Evolutionary conservation across 2,797 vertebrate genomes (phyloP), one percentile per base, ranked within the genome.

Genomic region (Bryconaethiops microstoma): DNA sequence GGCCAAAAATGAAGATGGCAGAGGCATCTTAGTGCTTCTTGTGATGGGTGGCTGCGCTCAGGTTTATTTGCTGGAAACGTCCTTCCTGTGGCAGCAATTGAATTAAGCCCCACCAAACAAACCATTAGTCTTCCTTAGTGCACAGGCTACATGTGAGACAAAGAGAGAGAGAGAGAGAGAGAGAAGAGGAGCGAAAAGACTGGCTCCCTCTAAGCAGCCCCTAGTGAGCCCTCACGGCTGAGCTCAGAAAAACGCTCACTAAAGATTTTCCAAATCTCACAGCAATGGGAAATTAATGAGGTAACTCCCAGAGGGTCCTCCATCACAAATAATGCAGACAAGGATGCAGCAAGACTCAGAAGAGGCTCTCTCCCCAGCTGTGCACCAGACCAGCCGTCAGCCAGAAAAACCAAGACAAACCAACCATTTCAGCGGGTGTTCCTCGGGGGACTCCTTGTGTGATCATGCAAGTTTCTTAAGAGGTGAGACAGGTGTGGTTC

Each of bases 241-340:
- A 78, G 62, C 64, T 63, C 39, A 78, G 76, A 57, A 84, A 82
- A 87, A 77, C 60, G 74, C 81, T 87, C 55, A 70, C 82, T 89
- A 70, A 86, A 91, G 85, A 87, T 89, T 88, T 86, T 86, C 84
- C 78, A 82, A 87, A 87, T 90, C 81, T 88, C 89, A 80, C 78
- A 82, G 80, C 88, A 86, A 86, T 84, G 63, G 88, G 67, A 88
- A 90, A 89, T 91, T 85, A 92, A 91, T 92, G 85, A 91, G 87
- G 84, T 82, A 65, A 79, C 88, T 92, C 89, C 90, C 87, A 87
- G 79, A 74, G 84, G 88, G 74, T 77, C 68, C 80, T 82, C 84
- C 85, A 70, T 87, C 88, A 88, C 86, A 90, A 92, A 86, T 86
- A 90, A 83, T 62, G 71, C 42, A 59, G 86, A 87, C 85, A 67